These are phyloP conservation scores for Entomobrya multifasciata DNA, from an alignment of 2,888 invertebrate genomes.

Conservation along the genomic window DNA sequence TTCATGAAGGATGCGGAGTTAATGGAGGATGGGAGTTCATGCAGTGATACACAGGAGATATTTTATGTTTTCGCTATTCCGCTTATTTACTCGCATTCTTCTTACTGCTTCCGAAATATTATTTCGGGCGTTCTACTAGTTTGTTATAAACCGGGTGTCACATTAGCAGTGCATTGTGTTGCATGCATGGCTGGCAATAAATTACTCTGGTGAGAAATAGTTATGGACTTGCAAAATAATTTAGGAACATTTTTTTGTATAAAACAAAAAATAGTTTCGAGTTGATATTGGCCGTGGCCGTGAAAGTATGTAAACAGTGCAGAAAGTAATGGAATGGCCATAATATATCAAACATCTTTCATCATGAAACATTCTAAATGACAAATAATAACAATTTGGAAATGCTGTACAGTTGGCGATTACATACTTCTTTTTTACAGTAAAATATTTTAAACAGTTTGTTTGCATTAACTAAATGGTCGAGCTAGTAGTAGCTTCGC, in stretches of 20 bases:
- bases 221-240: background rate
- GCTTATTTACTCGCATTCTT: too few species aligned
- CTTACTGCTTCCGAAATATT: too few species aligned
- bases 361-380: background rate
- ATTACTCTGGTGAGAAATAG: background rate
- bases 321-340: constrained; percentile 6
- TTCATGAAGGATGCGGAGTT: too few species aligned
- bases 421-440: background rate
- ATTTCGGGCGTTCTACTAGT: too few species aligned
- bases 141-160: too few species aligned
- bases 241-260: background rate
- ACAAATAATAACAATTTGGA: background rate
- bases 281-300: background rate
- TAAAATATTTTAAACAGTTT: too few species aligned
- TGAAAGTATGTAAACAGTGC: background rate
- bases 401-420: background rate
- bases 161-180: background rate
- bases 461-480: too few species aligned
- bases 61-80: too few species aligned
- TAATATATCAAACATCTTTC: background rate
- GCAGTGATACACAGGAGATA: too few species aligned
- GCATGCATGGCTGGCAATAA: constrained; percentile 14
- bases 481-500: too few species aligned
- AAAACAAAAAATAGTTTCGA: too few species aligned
- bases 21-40: too few species aligned